phyloP scores from a whole-genome alignment of 2,113 vertebrate genomes.

The Raja brachyura region DNA sequence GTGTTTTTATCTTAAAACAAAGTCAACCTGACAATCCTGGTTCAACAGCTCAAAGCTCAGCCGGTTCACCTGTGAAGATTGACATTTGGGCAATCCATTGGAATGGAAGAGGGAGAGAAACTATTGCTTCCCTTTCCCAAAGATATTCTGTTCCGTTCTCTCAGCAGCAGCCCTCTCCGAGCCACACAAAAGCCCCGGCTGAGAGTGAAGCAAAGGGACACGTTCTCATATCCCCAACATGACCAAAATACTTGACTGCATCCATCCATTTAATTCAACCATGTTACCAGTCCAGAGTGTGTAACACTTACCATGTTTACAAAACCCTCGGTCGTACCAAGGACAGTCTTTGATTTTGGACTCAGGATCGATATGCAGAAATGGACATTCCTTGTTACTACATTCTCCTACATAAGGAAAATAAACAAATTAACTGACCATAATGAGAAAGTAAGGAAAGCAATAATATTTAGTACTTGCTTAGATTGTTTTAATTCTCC shows the following conservation, averaged over 20 bases:
- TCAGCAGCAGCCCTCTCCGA: background rate
- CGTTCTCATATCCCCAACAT: background rate
- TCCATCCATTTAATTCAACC: background rate
- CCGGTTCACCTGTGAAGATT: background rate
- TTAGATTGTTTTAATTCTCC: background rate
- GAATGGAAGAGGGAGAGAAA: background rate
- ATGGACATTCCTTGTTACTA: constrained; percentile 98
- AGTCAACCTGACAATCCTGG: background rate
- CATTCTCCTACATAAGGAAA: constrained; percentile 73
- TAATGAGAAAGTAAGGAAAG: background rate
- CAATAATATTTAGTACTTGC: background rate
- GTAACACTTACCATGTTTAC: constrained; percentile 81
- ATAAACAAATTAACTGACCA: background rate
- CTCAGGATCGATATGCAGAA: constrained; percentile 96
- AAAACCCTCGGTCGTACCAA: constrained; percentile 97
- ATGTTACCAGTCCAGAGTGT: background rate
- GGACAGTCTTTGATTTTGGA: constrained; percentile 99
- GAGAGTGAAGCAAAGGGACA: background rate
- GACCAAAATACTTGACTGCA: background rate
- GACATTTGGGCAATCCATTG: background rate
- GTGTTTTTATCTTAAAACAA: background rate
- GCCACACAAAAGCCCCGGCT: background rate
- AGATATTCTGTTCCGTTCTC: background rate
- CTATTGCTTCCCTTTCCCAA: background rate
- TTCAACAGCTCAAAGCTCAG: background rate